phyloP scores from a whole-genome alignment of 2,113 vertebrate species.

The Sander vitreus region DNA sequence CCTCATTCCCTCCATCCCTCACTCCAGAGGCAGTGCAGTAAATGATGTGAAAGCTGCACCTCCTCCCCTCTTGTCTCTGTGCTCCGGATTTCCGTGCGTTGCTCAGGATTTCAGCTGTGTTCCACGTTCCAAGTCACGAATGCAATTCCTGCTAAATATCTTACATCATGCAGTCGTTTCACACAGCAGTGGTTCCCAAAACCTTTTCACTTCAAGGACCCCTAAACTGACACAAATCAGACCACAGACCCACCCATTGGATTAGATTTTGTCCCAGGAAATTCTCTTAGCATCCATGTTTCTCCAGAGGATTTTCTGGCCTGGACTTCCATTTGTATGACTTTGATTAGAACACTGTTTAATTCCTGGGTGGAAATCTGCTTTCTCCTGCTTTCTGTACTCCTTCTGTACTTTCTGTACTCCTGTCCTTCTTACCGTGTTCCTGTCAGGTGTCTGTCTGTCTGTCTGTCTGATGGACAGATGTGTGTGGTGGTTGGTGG shows the following conservation, averaged over 20 bases:
- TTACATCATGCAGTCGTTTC: background rate
- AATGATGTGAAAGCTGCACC: background rate
- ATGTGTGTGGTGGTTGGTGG: conserved; percentile 20
- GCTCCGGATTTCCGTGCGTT: no score
- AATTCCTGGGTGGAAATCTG: background rate
- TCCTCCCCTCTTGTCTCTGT: background rate
- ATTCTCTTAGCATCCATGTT: background rate
- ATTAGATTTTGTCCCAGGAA: no score
- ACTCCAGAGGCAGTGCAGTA: background rate
- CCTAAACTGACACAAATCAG: no score
- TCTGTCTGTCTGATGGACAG: background rate
- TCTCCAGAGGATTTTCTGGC: background rate
- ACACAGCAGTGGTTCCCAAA: background rate
- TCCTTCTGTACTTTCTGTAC: background rate
- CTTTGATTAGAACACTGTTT: background rate
- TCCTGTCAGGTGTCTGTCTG: background rate
- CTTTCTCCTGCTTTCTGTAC: background rate
- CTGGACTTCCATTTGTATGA: background rate
- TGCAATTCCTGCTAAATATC: background rate
- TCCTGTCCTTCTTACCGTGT: no score
- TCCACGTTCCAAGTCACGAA: background rate
- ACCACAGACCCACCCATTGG: no score
- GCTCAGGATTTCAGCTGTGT: background rate
- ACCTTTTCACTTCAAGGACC: no score
- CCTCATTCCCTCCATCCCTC: background rate